These are phyloP conservation scores for Rhinatrema bivittatum DNA, from an alignment of 2,797 vertebrate species.

Conservation along the genomic window DNA sequence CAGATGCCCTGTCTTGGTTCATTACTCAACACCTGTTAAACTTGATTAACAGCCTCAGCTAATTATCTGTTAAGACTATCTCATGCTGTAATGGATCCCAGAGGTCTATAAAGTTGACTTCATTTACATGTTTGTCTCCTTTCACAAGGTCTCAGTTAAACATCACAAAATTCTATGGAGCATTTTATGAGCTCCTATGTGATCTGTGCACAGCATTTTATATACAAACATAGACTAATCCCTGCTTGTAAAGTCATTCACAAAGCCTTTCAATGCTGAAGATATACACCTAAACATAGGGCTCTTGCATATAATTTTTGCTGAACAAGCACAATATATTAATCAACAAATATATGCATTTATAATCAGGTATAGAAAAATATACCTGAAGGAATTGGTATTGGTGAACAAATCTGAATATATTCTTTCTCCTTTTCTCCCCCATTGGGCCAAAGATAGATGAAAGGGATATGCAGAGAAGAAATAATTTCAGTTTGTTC, in stretches of 20 bases:
- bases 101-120: conserved; percentile 46
- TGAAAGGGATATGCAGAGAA: no score
- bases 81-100: conserved; percentile 41
- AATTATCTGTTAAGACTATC: conserved; percentile 56
- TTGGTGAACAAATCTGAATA: no score
- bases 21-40: conserved; percentile 66
- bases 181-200: conserved; percentile 10
- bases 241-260: conserved; percentile 8
- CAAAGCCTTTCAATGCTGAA: not conserved
- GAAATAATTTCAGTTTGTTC: no score
- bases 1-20: conserved; percentile 56
- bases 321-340: no score
- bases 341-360: no score
- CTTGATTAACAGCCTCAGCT: conserved; percentile 53
- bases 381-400: no score
- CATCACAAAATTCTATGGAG: conserved; percentile 20
- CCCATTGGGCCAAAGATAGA: no score
- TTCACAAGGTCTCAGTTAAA: conserved; percentile 48
- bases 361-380: no score
- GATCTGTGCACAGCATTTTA: conserved; percentile 3
- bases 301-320: no score
- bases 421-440: no score
- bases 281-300: no score
- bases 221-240: not conserved
- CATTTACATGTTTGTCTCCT: conserved; percentile 51